Evolutionary conservation across 2,888 invertebrate genomes (phyloP), one percentile per base, ranked within the genome.

Genomic region (Eupithecia abbreviata): DNA sequence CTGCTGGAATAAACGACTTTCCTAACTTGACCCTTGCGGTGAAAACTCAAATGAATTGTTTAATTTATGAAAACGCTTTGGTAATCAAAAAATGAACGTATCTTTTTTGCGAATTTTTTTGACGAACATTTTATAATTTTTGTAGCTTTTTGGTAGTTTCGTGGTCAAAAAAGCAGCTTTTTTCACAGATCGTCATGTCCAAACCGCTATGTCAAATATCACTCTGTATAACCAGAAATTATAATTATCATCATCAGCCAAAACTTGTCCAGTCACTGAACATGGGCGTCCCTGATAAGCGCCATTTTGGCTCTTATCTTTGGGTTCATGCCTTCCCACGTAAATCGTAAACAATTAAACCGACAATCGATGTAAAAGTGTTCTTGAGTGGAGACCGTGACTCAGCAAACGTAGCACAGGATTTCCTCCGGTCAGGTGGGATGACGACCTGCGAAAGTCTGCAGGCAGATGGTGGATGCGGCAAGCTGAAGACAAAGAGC

Each of bases 1-100:
- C 81, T 80, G 81, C 83, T 82, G 82, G 79, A 75, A 80, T 82
- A 83, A 85, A 84, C 81, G 81, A 81, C 80, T 81, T 86, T 83
- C 83, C 77, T 73, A 77, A 79, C 81, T 79, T 77, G 58, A 72
- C 79, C 80, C 80, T 82, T 80, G 73, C 66, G 79, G 85, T 79
- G 83, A 83, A 83, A 72, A 77, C 77, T 75, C 77, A 71, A 77
- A 76, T 77, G 55, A 73, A 72, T 62, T 72, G 49, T 74, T 73
- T 71, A 65, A 55, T 73, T 78, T 75, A 73, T 73, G 66, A 65
- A 65, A 69, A 69, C 45, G 45, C 71, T 18, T 72, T 42, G 13
- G 15, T 51, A 42, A 42, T 66, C 42, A 66, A 42, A 47, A 30
- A 69, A 68, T 47, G 47, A 68, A 10, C 15, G 45, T 10, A 18